Base-by-base conservation (phyloP, 2,797 vertebrate genomes). In the Gorsachius magnificus region DNA sequence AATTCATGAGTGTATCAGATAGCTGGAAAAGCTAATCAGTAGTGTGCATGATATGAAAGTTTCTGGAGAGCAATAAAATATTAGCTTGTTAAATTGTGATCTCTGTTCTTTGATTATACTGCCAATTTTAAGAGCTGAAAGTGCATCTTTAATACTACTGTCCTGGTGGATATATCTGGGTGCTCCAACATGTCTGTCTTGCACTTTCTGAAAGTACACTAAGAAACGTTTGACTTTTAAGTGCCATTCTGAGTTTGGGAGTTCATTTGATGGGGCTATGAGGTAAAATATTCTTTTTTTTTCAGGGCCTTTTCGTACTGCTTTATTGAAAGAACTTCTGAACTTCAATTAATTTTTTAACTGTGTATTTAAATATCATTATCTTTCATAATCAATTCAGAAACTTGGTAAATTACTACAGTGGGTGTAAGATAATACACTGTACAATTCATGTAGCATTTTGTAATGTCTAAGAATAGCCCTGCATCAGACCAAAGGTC, bases 61-160 rank as follows among this genome's bases (percentile, higher is more conserved):
- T 61, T 95, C 56, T 89, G 58, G 21, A 66, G 36, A 85, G 16
- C 15, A 84, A 93, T 86, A 94, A 96, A 96, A 88, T 80, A n/a
- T 3, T 61, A 15, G 20, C 7, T 45, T 91, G 41, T 71, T 79
- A 46, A 71, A 63, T 36, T 90, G 35, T 89, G 21, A 48, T 95
- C 77, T 95, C 45, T 94, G 18, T 79, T n/a, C 41, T 82, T 64
- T 95, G 54, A 77, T 54, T 57, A 54, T 38, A 54, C 41, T 74
- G 68, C 25, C 3, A 21, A 8, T 74, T 79, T 94, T 63, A 48
- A 80, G 78, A 88, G 85, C 33, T 61, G 13, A 81, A 80, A 60
- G 56, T 20, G 22, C 68, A 5, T 82, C 46, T 86, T 54, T 46
- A 71, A 22, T 60, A 50, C 28, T 56, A 4, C 66, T 69, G 8